A percentile compares a stretch with the other conserved stretches of the same genome.
Conservation (phyloP, 2,888 invertebrate species). For the Ichneumoninae sp. region DNA sequence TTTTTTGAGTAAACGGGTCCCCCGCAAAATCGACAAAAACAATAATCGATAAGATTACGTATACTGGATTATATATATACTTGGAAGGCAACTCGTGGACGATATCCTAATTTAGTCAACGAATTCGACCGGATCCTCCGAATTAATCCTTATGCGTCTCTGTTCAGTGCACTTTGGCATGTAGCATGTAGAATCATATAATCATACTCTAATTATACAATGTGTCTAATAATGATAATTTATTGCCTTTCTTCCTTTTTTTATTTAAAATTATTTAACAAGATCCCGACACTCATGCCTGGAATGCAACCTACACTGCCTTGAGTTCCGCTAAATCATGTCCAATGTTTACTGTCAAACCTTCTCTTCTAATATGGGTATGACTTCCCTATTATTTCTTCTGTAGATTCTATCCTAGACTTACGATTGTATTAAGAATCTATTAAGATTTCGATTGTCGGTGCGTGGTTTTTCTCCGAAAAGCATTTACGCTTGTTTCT, state of each 20-base stretch:
- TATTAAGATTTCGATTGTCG: neutral
- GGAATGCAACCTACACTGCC: slow-evolving; percentile 82
- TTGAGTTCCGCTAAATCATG: slow-evolving; percentile 76
- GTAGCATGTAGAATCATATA: slow-evolving; percentile 37
- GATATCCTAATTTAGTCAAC: slow-evolving; percentile 1
- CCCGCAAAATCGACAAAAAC: neutral
- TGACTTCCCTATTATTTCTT: slow-evolving; percentile 58
- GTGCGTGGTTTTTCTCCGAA: slow-evolving; percentile 46
- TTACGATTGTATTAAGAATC: neutral
- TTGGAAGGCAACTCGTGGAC: slow-evolving; percentile 1
- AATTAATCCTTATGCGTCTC: slow-evolving; percentile 64
- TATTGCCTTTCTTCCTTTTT: slow-evolving; percentile 71
- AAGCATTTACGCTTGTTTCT: neutral
- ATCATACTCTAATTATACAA: slow-evolving; percentile 23
- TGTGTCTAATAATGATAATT: slow-evolving; percentile 42
- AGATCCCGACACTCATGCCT: slow-evolving; percentile 81
- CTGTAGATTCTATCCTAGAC: neutral
- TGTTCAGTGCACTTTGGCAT: slow-evolving; percentile 63
- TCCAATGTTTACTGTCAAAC: slow-evolving; percentile 77
- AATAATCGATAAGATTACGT: neutral
- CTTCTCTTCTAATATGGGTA: slow-evolving; percentile 75
- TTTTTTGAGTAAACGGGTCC: neutral
- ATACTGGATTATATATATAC: neutral
- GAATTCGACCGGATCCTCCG: slow-evolving; percentile 59
- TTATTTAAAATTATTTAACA: slow-evolving; percentile 60